Evolutionary conservation across 2,113 vertebrate genomes (phyloP), one percentile per base, ranked within the genome.

Genomic region (Hassar affinis): DNA sequence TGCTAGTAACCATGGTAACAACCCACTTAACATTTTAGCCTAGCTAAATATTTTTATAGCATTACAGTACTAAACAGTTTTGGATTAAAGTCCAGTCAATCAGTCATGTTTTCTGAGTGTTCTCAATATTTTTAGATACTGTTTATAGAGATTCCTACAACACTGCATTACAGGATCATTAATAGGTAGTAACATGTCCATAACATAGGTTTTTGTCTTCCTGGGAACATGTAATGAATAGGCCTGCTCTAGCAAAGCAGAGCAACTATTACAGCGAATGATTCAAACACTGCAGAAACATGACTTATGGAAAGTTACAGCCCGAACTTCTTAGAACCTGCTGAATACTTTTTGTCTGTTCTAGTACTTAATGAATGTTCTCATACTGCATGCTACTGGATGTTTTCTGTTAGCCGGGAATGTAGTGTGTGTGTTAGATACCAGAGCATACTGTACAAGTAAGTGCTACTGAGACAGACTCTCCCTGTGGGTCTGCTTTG

Each of bases 401-500:
- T 56, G 9, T 35, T 77, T 18, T 56, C 52, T 52, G 30, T 77
- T 38, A 35, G 51, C 8, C 54, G 4, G 20, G 20, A 77, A 35
- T 38, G 27, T 54, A 76, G 74, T 56, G 22, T 76, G 51, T 76
- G 51, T 77, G 52, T 77, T 54, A 54, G 30, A 54, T 54, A 22
- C 49, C 49, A 22, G 51, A 76, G 27, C 27, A 33, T 35, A 54
- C 54, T 76, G 49, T 52, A 20, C 74, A 52, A 52, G 12, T 49
- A 49, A 68, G 42, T 49, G 49, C 35, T 71, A 54, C 56, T 52
- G 56, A 52, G 79, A 81, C 61, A 49, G 33, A 38, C 22, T 27
- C 33, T 66, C 51, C 52, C 79, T 68, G 27, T 64, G 42, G 57
- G 62, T 62, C 62, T 72, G 82, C 69, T 77, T 81, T 56, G 76